phyloP scores from a whole-genome alignment of 2,888 invertebrate species.

The Ecdyonurus torrentis region DNA sequence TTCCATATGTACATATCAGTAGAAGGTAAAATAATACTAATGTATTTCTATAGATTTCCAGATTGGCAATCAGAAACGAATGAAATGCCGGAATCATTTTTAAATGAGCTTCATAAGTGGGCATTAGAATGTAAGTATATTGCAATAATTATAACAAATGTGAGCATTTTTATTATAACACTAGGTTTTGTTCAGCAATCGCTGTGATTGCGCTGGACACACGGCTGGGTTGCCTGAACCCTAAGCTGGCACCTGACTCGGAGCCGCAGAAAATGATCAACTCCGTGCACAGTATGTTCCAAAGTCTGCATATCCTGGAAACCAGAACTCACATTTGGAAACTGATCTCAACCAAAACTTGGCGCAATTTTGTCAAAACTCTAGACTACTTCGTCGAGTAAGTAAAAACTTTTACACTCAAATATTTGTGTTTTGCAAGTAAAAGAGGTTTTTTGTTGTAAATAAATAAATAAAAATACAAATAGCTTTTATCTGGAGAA shows the following conservation, averaged over 20 bases:
- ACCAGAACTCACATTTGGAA: constrained; percentile 23
- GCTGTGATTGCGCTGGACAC: constrained; percentile 27
- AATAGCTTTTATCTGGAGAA: no score
- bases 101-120: constrained; percentile 40
- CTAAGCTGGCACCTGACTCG: constrained; percentile 20
- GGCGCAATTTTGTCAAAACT: constrained; percentile 21
- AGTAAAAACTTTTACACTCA: constrained; percentile 13
- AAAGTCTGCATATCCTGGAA: constrained; percentile 21
- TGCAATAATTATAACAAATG: no score
- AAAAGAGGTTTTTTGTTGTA: no score
- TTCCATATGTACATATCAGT: no score
- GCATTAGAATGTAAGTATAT: constrained; percentile 35
- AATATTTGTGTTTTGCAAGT: no score
- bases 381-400: constrained; percentile 28
- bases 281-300: constrained; percentile 19
- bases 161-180: background rate
- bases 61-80: constrained; percentile 21
- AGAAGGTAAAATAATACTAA: no score
- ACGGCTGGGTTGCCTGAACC: constrained; percentile 27
- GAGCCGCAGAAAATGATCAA: constrained; percentile 28
- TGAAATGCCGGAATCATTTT: constrained; percentile 30
- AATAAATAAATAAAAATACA: no score
- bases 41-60: constrained; percentile 27
- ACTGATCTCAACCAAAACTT: constrained; percentile 20
- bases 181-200: constrained; percentile 16